phyloP scores from a whole-genome alignment of 2,797 vertebrate species.

The Karalla daura region DNA sequence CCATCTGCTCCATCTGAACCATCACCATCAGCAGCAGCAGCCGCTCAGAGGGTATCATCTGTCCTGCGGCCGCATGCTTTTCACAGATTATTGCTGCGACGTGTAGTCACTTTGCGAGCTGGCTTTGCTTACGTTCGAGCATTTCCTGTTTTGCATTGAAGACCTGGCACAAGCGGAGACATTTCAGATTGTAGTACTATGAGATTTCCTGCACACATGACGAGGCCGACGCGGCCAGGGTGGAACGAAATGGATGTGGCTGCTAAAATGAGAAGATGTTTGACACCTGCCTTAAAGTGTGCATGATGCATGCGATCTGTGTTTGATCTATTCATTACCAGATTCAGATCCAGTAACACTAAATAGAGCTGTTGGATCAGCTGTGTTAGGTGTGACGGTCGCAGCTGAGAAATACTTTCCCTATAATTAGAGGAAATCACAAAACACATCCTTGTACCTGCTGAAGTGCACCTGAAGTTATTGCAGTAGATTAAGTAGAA shows the following conservation, averaged over 20 bases:
- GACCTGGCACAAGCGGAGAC: conserved; percentile 15
- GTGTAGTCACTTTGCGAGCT: conserved; percentile 8
- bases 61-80: conserved; percentile 2
- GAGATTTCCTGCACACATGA: conserved; percentile 1
- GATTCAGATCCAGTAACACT: too few species aligned
- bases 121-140: conserved; percentile 27
- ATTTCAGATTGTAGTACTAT: conserved; percentile 28
- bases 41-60: conserved; percentile 33
- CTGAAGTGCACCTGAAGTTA: not conserved
- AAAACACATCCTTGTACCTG: not conserved
- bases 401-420: not conserved
- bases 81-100: not conserved
- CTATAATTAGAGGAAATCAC: not conserved
- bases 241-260: conserved; percentile 14
- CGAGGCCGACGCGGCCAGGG: not conserved
- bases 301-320: not conserved
- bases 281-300: not conserved
- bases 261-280: conserved; percentile 6
- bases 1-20: conserved; percentile 39
- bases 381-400: not conserved
- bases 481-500: not conserved
- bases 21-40: not conserved
- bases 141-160: conserved; percentile 27
- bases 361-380: not conserved
- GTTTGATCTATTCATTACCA: not conserved